Percentiles rank a stretch among this genome's conserved stretches.
Conservation (phyloP, 2,113 vertebrate genomes). For the Solenodon paradoxus region DNA sequence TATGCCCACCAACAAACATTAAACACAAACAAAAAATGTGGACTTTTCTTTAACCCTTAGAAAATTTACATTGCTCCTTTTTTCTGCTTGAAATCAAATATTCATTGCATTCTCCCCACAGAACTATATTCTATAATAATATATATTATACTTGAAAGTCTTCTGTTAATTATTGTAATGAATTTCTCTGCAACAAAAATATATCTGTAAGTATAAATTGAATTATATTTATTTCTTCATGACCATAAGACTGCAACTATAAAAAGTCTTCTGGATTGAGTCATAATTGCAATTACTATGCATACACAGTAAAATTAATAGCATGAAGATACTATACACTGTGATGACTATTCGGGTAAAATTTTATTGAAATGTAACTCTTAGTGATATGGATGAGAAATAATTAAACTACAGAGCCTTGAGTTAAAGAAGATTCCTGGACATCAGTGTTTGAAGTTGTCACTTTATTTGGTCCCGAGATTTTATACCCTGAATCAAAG, state of each 20-base stretch:
- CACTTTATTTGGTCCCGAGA: background rate
- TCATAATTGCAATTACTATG: conserved; percentile 18
- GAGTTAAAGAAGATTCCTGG: conserved; percentile 17
- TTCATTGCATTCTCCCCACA: background rate
- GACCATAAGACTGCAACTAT: background rate
- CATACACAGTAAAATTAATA: background rate
- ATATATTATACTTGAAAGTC: conserved; percentile 20
- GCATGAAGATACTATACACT: background rate
- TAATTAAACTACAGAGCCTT: background rate
- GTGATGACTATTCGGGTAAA: too few species aligned
- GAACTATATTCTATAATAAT: background rate
- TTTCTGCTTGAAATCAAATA: conserved; percentile 1
- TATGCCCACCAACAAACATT: background rate
- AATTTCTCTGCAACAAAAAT: conserved; percentile 30
- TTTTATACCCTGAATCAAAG: background rate
- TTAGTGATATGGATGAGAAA: background rate
- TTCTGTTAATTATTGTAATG: conserved; percentile 16
- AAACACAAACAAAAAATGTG: background rate
- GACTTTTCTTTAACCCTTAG: background rate
- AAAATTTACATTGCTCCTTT: background rate
- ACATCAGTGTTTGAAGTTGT: background rate
- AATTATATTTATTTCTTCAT: conserved; percentile 41
- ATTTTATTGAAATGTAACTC: background rate
- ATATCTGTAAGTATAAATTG: conserved; percentile 18
- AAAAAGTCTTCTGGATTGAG: conserved; percentile 8